A percentile compares a stretch with the other conserved stretches of the same genome.
phyloP scores from a whole-genome alignment of 2,113 vertebrate genomes.

The Pipra filicauda region DNA sequence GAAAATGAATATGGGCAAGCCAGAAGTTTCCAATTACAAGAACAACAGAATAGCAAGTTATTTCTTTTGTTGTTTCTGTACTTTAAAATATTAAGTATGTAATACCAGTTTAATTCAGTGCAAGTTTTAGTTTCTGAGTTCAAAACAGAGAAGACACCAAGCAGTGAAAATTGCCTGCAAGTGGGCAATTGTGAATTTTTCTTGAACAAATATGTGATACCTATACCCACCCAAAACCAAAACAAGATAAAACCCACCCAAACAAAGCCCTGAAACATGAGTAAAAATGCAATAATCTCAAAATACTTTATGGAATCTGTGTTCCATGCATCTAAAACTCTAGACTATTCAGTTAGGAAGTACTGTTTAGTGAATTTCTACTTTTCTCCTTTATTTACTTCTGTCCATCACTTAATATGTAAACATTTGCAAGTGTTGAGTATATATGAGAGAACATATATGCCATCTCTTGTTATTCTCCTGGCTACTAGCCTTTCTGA shows the following conservation, averaged over 20 bases:
- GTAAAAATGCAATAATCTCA: not conserved
- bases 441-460: accelerated
- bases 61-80: not conserved
- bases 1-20: not conserved
- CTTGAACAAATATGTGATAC: not conserved
- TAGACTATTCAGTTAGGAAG: not conserved
- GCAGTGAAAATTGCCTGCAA: not conserved
- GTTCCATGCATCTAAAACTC: not conserved
- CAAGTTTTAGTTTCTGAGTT: not conserved
- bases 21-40: not conserved
- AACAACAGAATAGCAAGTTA: not conserved
- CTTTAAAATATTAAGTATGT: not conserved
- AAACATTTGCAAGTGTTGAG: not conserved
- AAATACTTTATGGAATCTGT: not conserved
- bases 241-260: not conserved
- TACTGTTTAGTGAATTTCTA: not conserved
- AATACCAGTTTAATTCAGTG: not conserved
- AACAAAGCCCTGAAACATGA: not conserved
- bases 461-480: not conserved
- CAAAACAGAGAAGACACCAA: not conserved
- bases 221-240: not conserved
- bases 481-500: not conserved
- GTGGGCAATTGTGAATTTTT: not conserved
- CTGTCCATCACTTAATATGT: not conserved
- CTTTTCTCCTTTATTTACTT: not conserved